Base-by-base conservation (phyloP, 2,888 invertebrate genomes). In the Oconnorella tubifera region DNA sequence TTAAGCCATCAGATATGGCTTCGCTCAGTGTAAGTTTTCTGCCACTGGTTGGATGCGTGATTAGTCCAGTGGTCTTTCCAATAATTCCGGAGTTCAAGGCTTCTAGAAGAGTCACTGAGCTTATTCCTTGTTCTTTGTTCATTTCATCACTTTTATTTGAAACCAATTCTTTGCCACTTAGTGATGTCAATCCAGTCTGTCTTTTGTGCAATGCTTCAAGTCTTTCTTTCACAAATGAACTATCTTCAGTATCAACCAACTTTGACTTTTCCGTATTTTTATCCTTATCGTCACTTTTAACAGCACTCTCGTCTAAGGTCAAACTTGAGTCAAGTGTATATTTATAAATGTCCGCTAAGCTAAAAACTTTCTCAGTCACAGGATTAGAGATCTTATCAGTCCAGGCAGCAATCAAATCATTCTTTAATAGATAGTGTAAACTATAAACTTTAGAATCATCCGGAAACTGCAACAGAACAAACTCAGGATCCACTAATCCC, bases 361-460 rank as follows among this genome's bases (percentile, higher is more conserved):
- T 49, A 19, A 53, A 28, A 6, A 59, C 63, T 51, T 61, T 59
- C 25, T 10, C 90, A 66, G 87, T 89, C 74, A 86, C 86, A 50
- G 90, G 88, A 81, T 93, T 90, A 84, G 90, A 90, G 3, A 91
- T 72, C 56, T 74, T 71, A 3, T 89, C 90, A 0, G 92, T 91
- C 4, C 53, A 59, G 2, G 94, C 91, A 75, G 92, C 93, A 80
- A 88, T 89, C 55, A 96, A 86, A 79, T 94, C 93, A 76, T 89
- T 87, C 80, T 92, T 92, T 75, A 96, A 92, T 40, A 51, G 53
- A 25, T 51, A 51, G 53, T 51, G 10, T 23, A 51, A 27, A 19
- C 23, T 19, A 25, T 51, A 23, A 10, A 51, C 53, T 19, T n/a
- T n/a, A n/a, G 14, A 19, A 19, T 23, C 53, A 51, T 51, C 53